A percentile compares a stretch with the other conserved stretches of the same genome.
Evolutionary conservation across 2,888 invertebrate genomes (phyloP).

Genomic region (Agrochola macilenta): DNA sequence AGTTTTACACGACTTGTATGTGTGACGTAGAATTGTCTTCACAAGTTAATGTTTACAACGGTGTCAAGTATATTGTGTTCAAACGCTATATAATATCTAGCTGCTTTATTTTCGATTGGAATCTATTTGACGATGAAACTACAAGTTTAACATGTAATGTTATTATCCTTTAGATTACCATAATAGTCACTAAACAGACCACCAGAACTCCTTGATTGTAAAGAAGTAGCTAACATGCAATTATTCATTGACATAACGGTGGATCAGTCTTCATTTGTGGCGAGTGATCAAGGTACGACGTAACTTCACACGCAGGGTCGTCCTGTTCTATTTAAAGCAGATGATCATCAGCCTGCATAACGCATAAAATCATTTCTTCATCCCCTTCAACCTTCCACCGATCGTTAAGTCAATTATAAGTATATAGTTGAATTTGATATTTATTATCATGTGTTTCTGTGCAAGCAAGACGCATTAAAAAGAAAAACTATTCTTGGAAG

Average conservation of each 20-base stretch:
- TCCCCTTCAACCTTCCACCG: constrained; percentile 17
- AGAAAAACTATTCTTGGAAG: constrained; percentile 31
- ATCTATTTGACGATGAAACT: constrained; percentile 10
- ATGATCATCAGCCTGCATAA: constrained; percentile 49
- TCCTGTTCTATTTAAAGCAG: constrained; percentile 58
- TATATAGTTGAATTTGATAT: background rate
- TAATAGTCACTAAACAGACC: constrained; percentile 29
- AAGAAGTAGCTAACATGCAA: constrained; percentile 49
- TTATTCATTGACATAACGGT: constrained; percentile 41
- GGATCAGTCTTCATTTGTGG: constrained; percentile 49
- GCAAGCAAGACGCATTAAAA: constrained; percentile 14
- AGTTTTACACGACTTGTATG: constrained; percentile 44
- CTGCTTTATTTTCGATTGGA: constrained; percentile 28
- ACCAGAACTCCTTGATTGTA: constrained; percentile 57
- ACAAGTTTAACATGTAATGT: constrained; percentile 29
- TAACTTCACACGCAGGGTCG: constrained; percentile 56
- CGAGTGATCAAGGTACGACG: constrained; percentile 49
- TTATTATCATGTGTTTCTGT: constrained; percentile 1
- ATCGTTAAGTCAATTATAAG: background rate
- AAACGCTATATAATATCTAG: constrained; percentile 6
- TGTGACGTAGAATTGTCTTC: constrained; percentile 39
- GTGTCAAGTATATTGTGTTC: constrained; percentile 60
- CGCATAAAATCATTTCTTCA: constrained; percentile 27
- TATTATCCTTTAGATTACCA: constrained; percentile 44
- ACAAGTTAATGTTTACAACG: constrained; percentile 56